phyloP scores from a whole-genome alignment of 2,888 invertebrate genomes.

The Flexamia atlantica region DNA sequence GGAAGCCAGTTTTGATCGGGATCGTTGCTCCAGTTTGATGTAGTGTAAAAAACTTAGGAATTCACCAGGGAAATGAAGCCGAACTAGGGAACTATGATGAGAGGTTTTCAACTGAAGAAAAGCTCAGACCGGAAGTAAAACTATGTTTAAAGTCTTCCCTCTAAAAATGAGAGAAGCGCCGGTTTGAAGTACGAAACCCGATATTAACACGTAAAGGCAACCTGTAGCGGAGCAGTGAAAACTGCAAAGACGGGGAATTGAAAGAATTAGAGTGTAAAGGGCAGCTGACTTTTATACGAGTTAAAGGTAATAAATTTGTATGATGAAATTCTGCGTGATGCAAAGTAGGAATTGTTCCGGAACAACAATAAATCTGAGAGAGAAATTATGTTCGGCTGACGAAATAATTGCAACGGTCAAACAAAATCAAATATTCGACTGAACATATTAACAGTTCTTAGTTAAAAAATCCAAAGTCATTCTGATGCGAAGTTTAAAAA shows the following conservation, averaged over 20 bases:
- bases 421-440: background rate
- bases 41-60: background rate
- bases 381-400: background rate
- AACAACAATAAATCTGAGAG: slow-evolving; percentile 17
- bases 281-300: background rate
- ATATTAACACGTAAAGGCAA: too few species aligned
- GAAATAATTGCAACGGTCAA: background rate
- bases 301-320: slow-evolving; percentile 2
- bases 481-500: too few species aligned
- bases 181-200: too few species aligned
- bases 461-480: too few species aligned
- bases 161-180: background rate
- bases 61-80: background rate
- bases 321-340: slow-evolving; percentile 15
- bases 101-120: background rate
- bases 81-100: background rate
- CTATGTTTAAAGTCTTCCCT: background rate
- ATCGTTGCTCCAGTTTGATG: slow-evolving; percentile 6
- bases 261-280: slow-evolving; percentile 23
- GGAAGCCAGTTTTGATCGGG: slow-evolving; percentile 32
- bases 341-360: slow-evolving; percentile 1
- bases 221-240: background rate
- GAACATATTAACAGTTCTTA: too few species aligned
- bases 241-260: background rate
- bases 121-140: background rate